Conservation (phyloP, 2,888 invertebrate genomes). For the Psococerastis gibbosa region DNA sequence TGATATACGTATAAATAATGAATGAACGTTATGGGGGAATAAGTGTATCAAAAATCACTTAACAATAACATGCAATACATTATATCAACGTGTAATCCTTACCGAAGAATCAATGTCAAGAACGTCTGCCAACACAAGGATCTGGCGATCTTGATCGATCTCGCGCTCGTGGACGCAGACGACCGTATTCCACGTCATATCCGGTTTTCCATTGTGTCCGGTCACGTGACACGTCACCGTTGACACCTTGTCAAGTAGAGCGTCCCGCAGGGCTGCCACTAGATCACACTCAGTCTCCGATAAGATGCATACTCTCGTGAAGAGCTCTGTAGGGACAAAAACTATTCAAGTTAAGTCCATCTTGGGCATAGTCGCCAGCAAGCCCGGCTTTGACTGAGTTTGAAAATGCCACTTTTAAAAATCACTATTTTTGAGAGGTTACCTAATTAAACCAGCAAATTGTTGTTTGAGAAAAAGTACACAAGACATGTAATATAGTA, state of each 20-base stretch:
- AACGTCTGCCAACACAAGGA: slow-evolving; percentile 19
- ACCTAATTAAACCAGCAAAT: no score
- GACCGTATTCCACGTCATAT: slow-evolving; percentile 16
- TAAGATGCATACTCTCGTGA: slow-evolving; percentile 19
- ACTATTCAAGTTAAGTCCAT: neutral
- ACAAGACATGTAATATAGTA: no score
- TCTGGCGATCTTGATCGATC: slow-evolving; percentile 19
- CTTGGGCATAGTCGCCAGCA: neutral
- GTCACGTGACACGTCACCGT: slow-evolving; percentile 16
- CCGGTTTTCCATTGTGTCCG: slow-evolving; percentile 12
- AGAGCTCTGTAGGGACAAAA: slow-evolving; percentile 17
- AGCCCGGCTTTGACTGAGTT: no score
- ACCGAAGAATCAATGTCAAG: slow-evolving; percentile 19
- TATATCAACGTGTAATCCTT: no score
- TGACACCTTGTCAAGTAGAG: slow-evolving; percentile 15
- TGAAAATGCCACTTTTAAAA: slow-evolving; percentile 1
- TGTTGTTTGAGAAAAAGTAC: no score
- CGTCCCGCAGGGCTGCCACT: slow-evolving; percentile 16
- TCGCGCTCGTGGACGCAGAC: slow-evolving; percentile 19
- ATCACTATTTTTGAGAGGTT: no score
- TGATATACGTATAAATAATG: no score
- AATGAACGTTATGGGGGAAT: no score
- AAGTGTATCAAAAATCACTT: no score
- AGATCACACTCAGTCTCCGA: slow-evolving; percentile 17
- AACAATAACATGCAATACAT: no score